These are phyloP conservation scores for Euwallacea fornicatus DNA, from an alignment of 1,140 invertebrate species.

Conservation along the genomic window DNA sequence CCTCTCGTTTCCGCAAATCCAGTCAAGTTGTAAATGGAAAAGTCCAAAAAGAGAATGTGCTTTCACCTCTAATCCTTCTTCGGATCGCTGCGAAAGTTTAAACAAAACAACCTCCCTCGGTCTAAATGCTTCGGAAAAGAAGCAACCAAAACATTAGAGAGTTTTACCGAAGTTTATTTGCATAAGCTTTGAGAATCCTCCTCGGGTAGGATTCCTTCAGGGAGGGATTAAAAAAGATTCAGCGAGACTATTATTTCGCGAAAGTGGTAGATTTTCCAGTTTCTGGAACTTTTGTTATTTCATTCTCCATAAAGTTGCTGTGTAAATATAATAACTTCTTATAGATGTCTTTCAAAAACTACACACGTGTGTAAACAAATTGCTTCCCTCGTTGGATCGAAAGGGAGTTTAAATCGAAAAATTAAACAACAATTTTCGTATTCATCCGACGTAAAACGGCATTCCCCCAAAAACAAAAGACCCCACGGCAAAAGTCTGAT, in stretches of 20 bases:
- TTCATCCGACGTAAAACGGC: too few relatives aligned
- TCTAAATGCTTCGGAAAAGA: conserved; percentile 15
- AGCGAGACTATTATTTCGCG: background rate
- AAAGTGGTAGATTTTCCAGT: background rate
- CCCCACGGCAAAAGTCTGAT: conserved; percentile 20
- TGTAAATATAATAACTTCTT: background rate
- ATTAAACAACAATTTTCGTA: too few relatives aligned
- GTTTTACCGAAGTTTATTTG: conserved; percentile 19
- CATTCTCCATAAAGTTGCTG: background rate
- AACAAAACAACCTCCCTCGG: conserved; percentile 14
- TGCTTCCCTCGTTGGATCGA: background rate
- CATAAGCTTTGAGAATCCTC: conserved; percentile 15
- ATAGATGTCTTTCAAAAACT: background rate
- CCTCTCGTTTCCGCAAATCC: background rate
- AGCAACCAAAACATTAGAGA: conserved; percentile 14
- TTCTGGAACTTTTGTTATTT: background rate
- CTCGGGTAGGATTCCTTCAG: background rate
- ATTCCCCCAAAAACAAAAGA: conserved; percentile 9
- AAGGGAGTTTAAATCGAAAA: too few relatives aligned
- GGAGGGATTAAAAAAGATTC: conserved; percentile 14
- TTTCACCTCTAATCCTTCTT: conserved; percentile 17
- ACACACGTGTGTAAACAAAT: background rate
- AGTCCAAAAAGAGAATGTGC: conserved; percentile 5
- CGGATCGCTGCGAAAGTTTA: conserved; percentile 7
- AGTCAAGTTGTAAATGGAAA: conserved; percentile 16